Conservation (phyloP, 2,888 invertebrate genomes). For the Meghimatium bilineatum region DNA sequence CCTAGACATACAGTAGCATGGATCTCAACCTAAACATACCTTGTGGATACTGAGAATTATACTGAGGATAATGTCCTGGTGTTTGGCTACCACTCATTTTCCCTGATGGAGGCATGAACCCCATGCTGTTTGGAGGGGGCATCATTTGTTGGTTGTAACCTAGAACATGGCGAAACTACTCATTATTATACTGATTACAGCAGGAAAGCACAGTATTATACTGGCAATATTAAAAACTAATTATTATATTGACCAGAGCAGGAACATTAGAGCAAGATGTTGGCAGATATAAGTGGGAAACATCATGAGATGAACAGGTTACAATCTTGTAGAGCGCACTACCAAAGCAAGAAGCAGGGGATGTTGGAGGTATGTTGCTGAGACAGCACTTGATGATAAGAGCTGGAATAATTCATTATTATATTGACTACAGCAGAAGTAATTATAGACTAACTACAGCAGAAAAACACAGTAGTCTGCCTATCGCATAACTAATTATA, state of each 20-base stretch:
- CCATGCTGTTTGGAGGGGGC: conserved; percentile 80
- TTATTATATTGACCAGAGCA: background rate
- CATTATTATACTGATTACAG: background rate
- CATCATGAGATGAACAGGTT: too few species aligned
- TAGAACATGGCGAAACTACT: conserved; percentile 53
- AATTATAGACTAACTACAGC: background rate
- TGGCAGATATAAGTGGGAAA: too few species aligned
- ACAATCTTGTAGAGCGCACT: too few species aligned
- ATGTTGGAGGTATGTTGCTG: too few species aligned
- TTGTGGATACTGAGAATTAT: conserved; percentile 60
- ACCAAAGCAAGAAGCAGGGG: too few species aligned
- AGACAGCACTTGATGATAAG: too few species aligned
- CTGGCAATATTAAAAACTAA: background rate
- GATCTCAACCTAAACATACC: conserved; percentile 25
- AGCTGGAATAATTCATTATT: background rate
- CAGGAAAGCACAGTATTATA: background rate
- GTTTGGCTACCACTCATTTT: conserved; percentile 66
- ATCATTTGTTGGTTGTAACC: conserved; percentile 82
- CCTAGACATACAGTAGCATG: too few species aligned
- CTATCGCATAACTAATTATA: too few species aligned
- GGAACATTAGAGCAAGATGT: too few species aligned
- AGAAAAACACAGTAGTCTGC: background rate
- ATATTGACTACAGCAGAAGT: background rate
- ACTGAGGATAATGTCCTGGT: conserved; percentile 68
- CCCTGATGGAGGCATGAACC: conserved; percentile 62